These are phyloP conservation scores for Platypus cylindrus DNA, from an alignment of 2,888 invertebrate genomes.

Conservation along the genomic window DNA sequence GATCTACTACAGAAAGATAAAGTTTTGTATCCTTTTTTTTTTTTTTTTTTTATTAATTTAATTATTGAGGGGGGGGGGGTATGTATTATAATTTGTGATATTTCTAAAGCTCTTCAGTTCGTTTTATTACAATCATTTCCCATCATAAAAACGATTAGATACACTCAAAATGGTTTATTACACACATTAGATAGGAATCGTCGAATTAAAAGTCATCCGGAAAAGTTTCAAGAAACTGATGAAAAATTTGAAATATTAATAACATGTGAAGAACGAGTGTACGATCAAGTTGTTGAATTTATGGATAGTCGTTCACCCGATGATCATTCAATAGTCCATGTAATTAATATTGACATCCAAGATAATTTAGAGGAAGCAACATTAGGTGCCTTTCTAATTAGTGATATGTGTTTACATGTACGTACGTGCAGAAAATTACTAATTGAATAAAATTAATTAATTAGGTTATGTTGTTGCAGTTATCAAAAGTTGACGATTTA, in stretches of 20 bases:
- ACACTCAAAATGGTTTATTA: constrained; percentile 95
- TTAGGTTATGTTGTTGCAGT: constrained; percentile 37
- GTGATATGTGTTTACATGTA: constrained; percentile 79
- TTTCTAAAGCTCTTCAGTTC: neutral
- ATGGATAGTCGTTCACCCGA: constrained; percentile 70
- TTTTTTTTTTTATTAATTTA: neutral
- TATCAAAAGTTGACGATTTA: constrained; percentile 81
- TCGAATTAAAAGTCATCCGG: constrained; percentile 86
- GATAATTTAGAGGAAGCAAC: constrained; percentile 99
- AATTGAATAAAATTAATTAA: too few species aligned
- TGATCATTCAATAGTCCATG: constrained; percentile 82
- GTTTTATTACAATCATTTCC: constrained; percentile 4
- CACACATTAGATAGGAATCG: constrained; percentile 97
- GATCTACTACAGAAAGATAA: constrained; percentile 85
- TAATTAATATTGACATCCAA: constrained; percentile 96
- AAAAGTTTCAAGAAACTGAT: constrained; percentile 80
- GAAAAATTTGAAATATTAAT: constrained; percentile 93
- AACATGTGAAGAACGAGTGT: constrained; percentile 96
- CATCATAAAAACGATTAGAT: constrained; percentile 38
- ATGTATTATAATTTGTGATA: too few species aligned
- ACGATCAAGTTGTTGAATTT: constrained; percentile 94
- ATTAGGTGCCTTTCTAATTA: constrained; percentile 94
- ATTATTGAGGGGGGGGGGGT: neutral
- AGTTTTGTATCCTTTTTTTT: constrained; percentile 50
- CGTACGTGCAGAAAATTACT: neutral